Conservation (phyloP, 1,140 invertebrate species). For the Heterodera schachtii region DNA sequence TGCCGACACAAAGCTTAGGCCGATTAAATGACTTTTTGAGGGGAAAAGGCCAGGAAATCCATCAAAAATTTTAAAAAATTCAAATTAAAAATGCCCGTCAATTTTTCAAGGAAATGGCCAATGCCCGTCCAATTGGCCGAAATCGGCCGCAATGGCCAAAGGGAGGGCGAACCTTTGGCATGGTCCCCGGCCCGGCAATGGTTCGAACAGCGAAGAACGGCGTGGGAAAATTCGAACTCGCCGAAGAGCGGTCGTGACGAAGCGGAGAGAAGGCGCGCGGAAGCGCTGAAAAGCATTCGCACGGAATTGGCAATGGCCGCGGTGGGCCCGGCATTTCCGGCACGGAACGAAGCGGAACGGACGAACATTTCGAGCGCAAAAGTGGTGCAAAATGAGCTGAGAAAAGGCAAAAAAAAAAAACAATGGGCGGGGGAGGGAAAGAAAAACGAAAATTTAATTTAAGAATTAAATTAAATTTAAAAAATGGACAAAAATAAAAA, state of each 20-base stretch:
- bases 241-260: neutral
- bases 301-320: neutral
- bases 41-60: too few relatives aligned
- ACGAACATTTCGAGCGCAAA: constrained; percentile 12
- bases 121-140: neutral
- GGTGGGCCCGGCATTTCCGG: constrained; percentile 4
- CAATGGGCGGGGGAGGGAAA: too few relatives aligned
- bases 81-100: too few relatives aligned
- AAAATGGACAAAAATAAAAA: too few relatives aligned
- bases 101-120: neutral
- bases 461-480: too few relatives aligned
- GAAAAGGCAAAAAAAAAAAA: neutral
- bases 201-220: neutral
- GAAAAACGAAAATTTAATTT: too few relatives aligned
- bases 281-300: neutral
- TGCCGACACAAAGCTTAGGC: too few relatives aligned
- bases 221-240: neutral
- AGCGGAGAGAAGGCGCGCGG: too few relatives aligned
- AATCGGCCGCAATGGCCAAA: neutral
- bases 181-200: neutral
- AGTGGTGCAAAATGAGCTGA: constrained; percentile 10
- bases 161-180: neutral
- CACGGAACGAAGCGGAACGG: constrained; percentile 3
- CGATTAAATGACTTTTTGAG: too few relatives aligned
- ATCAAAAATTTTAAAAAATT: too few relatives aligned